These are phyloP conservation scores for Lasioglossum villosulum DNA, from an alignment of 2,888 invertebrate genomes.

Conservation along the genomic window DNA sequence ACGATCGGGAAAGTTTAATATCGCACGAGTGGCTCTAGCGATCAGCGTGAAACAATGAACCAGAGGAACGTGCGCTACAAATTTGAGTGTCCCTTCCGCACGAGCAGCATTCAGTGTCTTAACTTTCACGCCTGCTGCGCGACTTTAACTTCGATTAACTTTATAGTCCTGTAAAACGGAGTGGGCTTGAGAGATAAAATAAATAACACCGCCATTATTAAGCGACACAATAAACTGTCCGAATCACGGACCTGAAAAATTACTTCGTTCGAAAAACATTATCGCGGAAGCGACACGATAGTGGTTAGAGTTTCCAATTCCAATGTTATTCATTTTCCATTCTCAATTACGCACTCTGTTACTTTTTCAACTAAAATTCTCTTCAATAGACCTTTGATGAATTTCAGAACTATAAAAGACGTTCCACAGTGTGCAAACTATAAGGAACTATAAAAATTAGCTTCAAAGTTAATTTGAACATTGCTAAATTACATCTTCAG, in stretches of 20 bases:
- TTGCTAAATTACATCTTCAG: too few species aligned
- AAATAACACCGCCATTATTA: not conserved
- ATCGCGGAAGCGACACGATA: not conserved
- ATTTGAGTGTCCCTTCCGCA: slow-evolving; percentile 35
- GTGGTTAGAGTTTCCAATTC: not conserved
- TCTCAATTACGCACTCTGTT: not conserved
- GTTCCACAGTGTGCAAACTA: not conserved
- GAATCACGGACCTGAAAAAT: not conserved
- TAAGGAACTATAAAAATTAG: too few species aligned
- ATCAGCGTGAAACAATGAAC: slow-evolving; percentile 40
- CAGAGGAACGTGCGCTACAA: slow-evolving; percentile 23
- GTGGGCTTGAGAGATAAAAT: not conserved
- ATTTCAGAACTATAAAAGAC: not conserved
- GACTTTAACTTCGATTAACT: slow-evolving; percentile 33
- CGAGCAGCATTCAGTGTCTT: not conserved
- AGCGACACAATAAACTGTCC: not conserved
- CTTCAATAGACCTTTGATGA: not conserved
- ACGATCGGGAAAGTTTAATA: slow-evolving; percentile 49
- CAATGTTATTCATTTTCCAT: not conserved
- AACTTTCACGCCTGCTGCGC: slow-evolving; percentile 27
- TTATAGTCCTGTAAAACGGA: slow-evolving; percentile 11
- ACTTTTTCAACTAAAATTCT: not conserved
- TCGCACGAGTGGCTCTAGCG: slow-evolving; percentile 22
- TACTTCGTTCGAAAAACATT: not conserved
- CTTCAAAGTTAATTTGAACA: too few species aligned